Percentiles rank a stretch among this genome's conserved stretches.
These are phyloP conservation scores for Zaprionus nigranus DNA, from an alignment of 1,140 invertebrate species.

Conservation along the genomic window DNA sequence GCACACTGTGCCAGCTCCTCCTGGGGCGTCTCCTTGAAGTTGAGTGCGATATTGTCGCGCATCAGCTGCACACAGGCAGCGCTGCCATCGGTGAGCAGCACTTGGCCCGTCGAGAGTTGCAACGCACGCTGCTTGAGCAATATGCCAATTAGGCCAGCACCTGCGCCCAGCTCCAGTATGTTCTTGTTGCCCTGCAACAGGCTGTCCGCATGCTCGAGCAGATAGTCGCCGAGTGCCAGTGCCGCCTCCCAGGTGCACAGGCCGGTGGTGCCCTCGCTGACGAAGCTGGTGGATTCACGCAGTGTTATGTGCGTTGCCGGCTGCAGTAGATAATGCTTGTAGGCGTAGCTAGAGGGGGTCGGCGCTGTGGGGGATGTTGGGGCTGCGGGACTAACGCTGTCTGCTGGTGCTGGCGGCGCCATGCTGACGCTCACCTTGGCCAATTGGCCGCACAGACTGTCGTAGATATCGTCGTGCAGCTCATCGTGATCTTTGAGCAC, in stretches of 20 bases:
- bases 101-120: constrained; percentile 32
- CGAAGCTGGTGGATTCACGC: constrained; percentile 76
- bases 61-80: constrained; percentile 69
- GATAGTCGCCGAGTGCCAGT: constrained; percentile 69
- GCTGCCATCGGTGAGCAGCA: constrained; percentile 78
- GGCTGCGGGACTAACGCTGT: not conserved
- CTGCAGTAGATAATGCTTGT: constrained; percentile 73
- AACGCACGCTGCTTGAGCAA: constrained; percentile 53
- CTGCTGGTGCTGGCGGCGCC: not conserved
- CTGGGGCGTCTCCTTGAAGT: constrained; percentile 41
- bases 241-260: constrained; percentile 82
- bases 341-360: constrained; percentile 44
- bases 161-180: constrained; percentile 74
- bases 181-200: constrained; percentile 56
- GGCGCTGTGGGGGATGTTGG: not conserved
- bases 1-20: constrained; percentile 33
- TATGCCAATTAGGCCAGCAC: constrained; percentile 74
- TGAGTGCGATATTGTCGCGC: constrained; percentile 65
- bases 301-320: constrained; percentile 50
- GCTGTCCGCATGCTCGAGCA: constrained; percentile 51
- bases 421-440: not conserved
- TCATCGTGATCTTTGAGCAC: constrained; percentile 64
- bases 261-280: constrained; percentile 78
- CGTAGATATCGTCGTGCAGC: constrained; percentile 75
- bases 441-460: constrained; percentile 54